These are phyloP conservation scores for Mico argentatus DNA, from an alignment of 2,797 vertebrate species.

Conservation along the genomic window DNA sequence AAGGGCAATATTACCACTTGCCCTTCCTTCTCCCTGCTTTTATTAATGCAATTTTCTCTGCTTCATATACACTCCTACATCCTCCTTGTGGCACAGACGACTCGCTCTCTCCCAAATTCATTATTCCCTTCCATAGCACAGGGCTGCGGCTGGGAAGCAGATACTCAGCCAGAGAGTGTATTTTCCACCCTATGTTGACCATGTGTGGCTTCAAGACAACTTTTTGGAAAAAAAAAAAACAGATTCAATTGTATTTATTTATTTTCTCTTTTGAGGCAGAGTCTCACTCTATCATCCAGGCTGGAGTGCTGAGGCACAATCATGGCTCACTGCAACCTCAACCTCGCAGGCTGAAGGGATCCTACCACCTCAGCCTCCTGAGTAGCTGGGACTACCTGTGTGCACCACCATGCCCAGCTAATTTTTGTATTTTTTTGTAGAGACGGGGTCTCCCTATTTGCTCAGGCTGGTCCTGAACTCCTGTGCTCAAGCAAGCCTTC, in stretches of 20 bases:
- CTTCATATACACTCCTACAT: neutral
- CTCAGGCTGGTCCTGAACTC: neutral
- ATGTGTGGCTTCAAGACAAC: neutral
- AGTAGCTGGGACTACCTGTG: neutral
- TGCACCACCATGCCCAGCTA: neutral
- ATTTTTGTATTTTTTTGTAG: neutral
- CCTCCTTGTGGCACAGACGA: neutral
- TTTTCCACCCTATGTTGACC: neutral
- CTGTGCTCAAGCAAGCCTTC: neutral
- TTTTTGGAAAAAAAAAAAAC: neutral
- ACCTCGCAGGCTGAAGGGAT: neutral
- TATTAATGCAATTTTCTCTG: neutral
- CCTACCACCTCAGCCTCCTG: neutral
- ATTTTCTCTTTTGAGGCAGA: neutral
- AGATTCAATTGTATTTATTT: neutral
- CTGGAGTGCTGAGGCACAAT: neutral
- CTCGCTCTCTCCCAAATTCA: neutral
- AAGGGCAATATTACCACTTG: neutral
- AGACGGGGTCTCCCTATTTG: neutral
- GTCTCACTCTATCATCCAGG: neutral
- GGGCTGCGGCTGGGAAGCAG: neutral
- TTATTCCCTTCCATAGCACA: rapidly evolving
- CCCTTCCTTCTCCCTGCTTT: neutral
- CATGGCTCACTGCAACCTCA: neutral
- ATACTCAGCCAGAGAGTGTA: neutral